phyloP scores from a whole-genome alignment of 2,113 vertebrate genomes.

The Prochilodus magdalenae region DNA sequence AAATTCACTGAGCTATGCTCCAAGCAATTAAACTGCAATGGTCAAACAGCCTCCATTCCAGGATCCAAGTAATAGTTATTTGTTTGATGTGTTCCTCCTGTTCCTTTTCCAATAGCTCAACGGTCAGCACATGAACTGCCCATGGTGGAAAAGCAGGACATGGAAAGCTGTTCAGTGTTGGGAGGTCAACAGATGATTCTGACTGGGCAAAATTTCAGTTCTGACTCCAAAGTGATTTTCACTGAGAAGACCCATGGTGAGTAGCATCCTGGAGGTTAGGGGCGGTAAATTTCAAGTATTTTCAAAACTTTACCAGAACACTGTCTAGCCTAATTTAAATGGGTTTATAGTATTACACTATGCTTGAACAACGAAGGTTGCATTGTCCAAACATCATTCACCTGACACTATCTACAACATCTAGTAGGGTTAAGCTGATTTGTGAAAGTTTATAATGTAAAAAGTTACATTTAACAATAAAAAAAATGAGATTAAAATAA shows the following conservation, averaged over 20 bases:
- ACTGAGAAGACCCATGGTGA: conserved; percentile 93
- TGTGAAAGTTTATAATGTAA: too few relatives aligned
- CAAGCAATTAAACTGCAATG: neutral
- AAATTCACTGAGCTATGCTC: neutral
- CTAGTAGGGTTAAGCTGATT: too few relatives aligned
- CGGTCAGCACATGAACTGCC: conserved; percentile 97
- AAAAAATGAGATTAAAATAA: too few relatives aligned
- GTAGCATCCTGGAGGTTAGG: conserved; percentile 38
- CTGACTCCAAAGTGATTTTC: conserved; percentile 96
- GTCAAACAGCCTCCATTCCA: neutral
- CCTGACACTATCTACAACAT: too few relatives aligned
- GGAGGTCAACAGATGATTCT: conserved; percentile 99
- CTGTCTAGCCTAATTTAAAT: neutral
- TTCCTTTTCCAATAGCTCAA: conserved; percentile 82
- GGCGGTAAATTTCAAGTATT: neutral
- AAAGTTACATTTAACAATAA: too few relatives aligned
- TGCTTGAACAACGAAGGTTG: neutral
- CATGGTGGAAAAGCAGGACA: conserved; percentile 96
- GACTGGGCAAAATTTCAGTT: conserved; percentile 94
- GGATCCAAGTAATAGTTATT: neutral
- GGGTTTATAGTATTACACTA: neutral
- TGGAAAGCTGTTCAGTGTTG: conserved; percentile 91
- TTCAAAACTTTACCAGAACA: neutral
- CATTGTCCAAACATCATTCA: neutral
- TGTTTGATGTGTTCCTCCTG: conserved; percentile 13